These are phyloP conservation scores for Caenorhabditis afra DNA, from an alignment of 2,888 invertebrate species.

Conservation along the genomic window DNA sequence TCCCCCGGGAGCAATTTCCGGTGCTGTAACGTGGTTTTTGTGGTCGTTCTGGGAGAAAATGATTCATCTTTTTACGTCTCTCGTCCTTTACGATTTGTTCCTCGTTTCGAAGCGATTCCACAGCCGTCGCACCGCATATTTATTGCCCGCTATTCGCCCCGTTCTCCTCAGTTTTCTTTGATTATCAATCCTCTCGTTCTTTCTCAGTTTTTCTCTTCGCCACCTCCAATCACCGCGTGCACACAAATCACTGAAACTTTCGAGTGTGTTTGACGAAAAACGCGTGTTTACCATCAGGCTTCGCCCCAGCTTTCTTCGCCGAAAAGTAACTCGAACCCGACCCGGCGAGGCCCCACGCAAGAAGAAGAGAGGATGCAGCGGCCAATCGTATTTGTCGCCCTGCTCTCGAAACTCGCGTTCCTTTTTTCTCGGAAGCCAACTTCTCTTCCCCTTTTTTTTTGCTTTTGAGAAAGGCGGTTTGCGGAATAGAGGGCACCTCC, in stretches of 20 bases:
- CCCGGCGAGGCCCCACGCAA: slow-evolving; percentile 13
- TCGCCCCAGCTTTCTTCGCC: slow-evolving; percentile 16
- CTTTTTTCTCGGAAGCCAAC: not conserved
- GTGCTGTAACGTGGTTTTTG: not conserved
- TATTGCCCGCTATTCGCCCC: not conserved
- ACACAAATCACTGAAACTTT: slow-evolving; percentile 22
- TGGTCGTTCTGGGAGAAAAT: not conserved
- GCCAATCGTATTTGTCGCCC: slow-evolving; percentile 26
- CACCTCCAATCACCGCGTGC: slow-evolving; percentile 8
- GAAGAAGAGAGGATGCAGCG: slow-evolving; percentile 5
- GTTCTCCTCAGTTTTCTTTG: not conserved
- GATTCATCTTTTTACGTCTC: slow-evolving; percentile 24
- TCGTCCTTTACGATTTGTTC: not conserved
- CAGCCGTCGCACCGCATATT: too few species aligned
- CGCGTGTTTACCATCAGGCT: slow-evolving; percentile 41
- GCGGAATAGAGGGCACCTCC: slow-evolving; percentile 11
- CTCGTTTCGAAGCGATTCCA: too few species aligned
- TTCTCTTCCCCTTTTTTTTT: slow-evolving; percentile 1
- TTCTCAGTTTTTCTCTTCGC: not conserved
- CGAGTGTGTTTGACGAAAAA: slow-evolving; percentile 41
- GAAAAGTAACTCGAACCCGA: slow-evolving; percentile 39
- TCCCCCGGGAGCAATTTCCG: slow-evolving; percentile 30
- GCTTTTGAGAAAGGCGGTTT: too few species aligned
- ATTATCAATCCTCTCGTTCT: not conserved
- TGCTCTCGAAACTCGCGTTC: slow-evolving; percentile 19